Evolutionary conservation across 2,888 invertebrate genomes (phyloP), one percentile per base, ranked within the genome.

Genomic region (Sesamia inferens): DNA sequence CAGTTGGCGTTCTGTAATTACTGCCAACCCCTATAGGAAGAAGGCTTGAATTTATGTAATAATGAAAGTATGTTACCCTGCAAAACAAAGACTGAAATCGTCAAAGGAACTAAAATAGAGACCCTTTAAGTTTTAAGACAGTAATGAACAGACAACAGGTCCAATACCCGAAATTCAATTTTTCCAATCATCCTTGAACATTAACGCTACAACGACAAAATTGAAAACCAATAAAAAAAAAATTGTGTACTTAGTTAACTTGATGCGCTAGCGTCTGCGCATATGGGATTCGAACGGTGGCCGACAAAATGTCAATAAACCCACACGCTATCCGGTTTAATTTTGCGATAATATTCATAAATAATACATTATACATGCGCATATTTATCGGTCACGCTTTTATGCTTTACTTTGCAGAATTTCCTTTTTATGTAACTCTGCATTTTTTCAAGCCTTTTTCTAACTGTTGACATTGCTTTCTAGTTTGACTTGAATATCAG

Each of bases 361-460:
- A 55, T 31, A 61, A 70, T 48, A 22, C 13, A 65, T 70, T 65
- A 59, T 70, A 64, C 47, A 64, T 48, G 69, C 63, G 47, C 55
- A 69, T 39, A 48, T 70, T 76, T 44, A 61, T 76, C 42, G 54
- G 64, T n/a, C 78, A 61, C 42, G 55, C 44, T 31, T 61, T 58
- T 16, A 22, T 16, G 39, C 19, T 51, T 51, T n/a, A 24, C 14
- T 14, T 22, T 72, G 48, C 13, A 65, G 24, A 31, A 62, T 19
- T 2, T 4, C 22, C 47, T 14, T 44, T n/a, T 24, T 13, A 22
- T 44, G 31, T 16, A 24, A 22, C 39, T 39, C n/a, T 4, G 39
- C 5, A 39, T n/a, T 61, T 61, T n/a, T 42, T 42, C 55, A 1
- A 55, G 6, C 22, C 2, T 55, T 22, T n/a, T n/a, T 13, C 55